A percentile compares a stretch with the other conserved stretches of the same genome.
Conservation (phyloP, 2,888 invertebrate species). For the Stratiomys singularior region DNA sequence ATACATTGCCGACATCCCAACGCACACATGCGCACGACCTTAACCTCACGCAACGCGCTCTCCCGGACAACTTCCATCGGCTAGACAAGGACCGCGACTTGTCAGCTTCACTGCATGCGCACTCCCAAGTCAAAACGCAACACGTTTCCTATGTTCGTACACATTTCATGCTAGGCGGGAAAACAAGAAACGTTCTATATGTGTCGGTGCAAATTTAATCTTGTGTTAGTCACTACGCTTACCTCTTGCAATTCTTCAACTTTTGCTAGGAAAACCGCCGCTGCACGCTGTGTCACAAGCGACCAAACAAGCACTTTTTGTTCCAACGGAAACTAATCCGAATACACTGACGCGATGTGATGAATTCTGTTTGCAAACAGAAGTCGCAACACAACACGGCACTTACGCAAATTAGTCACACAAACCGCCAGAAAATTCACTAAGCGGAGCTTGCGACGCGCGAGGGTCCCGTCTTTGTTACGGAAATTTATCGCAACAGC, state of each 20-base stretch:
- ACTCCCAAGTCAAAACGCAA: conserved; percentile 17
- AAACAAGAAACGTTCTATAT: neutral
- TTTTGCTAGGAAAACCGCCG: conserved; percentile 2
- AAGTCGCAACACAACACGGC: neutral
- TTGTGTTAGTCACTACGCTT: conserved; percentile 17
- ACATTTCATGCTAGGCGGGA: neutral
- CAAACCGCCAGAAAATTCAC: neutral
- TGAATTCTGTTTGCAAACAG: neutral
- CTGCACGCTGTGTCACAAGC: neutral
- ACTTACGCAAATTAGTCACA: neutral
- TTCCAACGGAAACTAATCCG: neutral
- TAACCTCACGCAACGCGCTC: conserved; percentile 15
- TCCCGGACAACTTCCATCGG: neutral
- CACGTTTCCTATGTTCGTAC: conserved; percentile 31
- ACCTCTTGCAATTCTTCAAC: conserved; percentile 25
- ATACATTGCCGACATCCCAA: neutral
- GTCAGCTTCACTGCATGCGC: neutral
- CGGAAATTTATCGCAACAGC: conserved; percentile 21
- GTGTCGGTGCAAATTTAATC: neutral
- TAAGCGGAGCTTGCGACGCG: neutral
- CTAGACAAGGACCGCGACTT: neutral
- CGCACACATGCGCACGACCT: conserved; percentile 33
- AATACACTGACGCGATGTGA: neutral
- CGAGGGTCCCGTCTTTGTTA: conserved; percentile 29
- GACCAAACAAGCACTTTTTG: neutral